Evolutionary conservation across 1,140 invertebrate genomes (phyloP).

Genomic region (Grapholita molesta): DNA sequence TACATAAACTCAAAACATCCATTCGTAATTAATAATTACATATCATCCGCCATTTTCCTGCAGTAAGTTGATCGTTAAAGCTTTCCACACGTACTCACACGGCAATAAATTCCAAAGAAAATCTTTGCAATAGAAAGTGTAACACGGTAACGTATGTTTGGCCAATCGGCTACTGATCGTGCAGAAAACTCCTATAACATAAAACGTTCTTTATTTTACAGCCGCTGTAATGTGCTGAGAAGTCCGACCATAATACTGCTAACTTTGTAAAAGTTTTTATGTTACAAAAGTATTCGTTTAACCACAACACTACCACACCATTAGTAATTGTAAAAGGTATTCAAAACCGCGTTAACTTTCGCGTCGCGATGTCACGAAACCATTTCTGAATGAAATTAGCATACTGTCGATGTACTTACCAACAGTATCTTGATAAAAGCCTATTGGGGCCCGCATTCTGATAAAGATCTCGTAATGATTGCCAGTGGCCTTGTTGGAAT

Average conservation of each 20-base stretch:
- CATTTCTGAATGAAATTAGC: constrained; percentile 5
- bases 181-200: neutral
- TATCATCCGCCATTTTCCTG: too few species aligned
- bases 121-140: neutral
- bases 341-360: neutral
- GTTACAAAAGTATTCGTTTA: neutral
- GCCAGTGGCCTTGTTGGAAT: neutral
- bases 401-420: constrained; percentile 1
- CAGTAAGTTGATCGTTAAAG: too few species aligned
- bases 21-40: too few species aligned
- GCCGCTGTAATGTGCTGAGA: neutral
- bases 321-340: neutral
- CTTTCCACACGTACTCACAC: too few species aligned
- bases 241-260: neutral
- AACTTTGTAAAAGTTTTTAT: neutral
- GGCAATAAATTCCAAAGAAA: neutral
- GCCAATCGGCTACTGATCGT: neutral
- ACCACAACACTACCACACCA: neutral
- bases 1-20: too few species aligned
- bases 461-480: neutral
- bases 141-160: neutral
- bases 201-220: neutral
- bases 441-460: neutral
- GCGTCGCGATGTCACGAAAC: neutral
- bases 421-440: neutral